A percentile compares a stretch with the other conserved stretches of the same genome.
These are phyloP conservation scores for Mimas tiliae DNA, from an alignment of 2,888 invertebrate species.

Conservation along the genomic window DNA sequence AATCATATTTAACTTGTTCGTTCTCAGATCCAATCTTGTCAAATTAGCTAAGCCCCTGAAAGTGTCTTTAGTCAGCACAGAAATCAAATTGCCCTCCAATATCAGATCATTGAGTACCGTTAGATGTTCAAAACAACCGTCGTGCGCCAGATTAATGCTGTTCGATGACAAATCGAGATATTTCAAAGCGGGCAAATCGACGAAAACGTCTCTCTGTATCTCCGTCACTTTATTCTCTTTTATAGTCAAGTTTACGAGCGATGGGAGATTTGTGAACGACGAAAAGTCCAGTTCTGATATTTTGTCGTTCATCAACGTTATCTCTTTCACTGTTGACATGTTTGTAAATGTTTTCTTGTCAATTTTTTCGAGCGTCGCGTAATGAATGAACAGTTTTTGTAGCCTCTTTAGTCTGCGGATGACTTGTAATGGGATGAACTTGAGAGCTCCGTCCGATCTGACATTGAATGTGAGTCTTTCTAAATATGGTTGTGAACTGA, in stretches of 20 bases:
- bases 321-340: slow-evolving; percentile 87
- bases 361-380: slow-evolving; percentile 89
- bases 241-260: slow-evolving; percentile 88
- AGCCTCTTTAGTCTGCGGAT: slow-evolving; percentile 87
- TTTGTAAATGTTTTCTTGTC: slow-evolving; percentile 90
- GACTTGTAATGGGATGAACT: slow-evolving; percentile 88
- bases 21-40: slow-evolving; percentile 89
- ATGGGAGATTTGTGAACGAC: slow-evolving; percentile 89
- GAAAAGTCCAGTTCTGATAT: slow-evolving; percentile 88
- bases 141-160: slow-evolving; percentile 92
- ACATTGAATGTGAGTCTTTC: slow-evolving; percentile 89
- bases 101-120: slow-evolving; percentile 90
- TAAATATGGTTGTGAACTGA: slow-evolving; percentile 88
- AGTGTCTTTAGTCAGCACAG: slow-evolving; percentile 89
- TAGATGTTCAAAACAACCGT: slow-evolving; percentile 91
- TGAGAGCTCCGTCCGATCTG: slow-evolving; percentile 87
- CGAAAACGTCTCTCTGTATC: slow-evolving; percentile 90
- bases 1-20: slow-evolving; percentile 90
- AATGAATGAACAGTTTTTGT: slow-evolving; percentile 88
- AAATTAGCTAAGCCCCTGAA: slow-evolving; percentile 90
- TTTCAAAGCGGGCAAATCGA: slow-evolving; percentile 88
- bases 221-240: slow-evolving; percentile 91
- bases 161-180: slow-evolving; percentile 94
- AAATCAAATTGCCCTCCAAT: slow-evolving; percentile 90
- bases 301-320: slow-evolving; percentile 89